Conservation (phyloP, 2,113 vertebrate genomes). For the Oostethus manadensis region DNA sequence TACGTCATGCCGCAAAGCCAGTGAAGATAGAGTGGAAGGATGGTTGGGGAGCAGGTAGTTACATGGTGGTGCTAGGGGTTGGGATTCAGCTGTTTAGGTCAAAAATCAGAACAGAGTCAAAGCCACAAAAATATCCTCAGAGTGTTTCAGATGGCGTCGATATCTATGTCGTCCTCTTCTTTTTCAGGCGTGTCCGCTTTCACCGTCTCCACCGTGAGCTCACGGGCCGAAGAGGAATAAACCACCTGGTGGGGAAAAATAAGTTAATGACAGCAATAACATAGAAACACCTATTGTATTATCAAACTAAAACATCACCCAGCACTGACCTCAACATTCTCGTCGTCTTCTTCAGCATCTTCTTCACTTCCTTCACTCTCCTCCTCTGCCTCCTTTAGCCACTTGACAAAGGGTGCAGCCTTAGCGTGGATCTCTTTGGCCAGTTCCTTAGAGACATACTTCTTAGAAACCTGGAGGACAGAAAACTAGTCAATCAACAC, state of each 20-base stretch:
- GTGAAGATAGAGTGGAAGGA: not conserved
- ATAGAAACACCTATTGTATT: not conserved
- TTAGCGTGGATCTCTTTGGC: conserved; percentile 97
- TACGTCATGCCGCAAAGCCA: conserved; percentile 61
- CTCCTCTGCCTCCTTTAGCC: conserved; percentile 97
- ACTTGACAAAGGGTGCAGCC: conserved; percentile 95
- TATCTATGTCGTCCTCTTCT: conserved; percentile 95
- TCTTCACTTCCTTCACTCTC: conserved; percentile 92
- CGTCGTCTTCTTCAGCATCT: conserved; percentile 77
- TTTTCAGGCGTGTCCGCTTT: conserved; percentile 79
- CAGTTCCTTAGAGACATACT: conserved; percentile 95
- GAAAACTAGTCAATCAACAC: not conserved
- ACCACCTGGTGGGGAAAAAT: conserved; percentile 78
- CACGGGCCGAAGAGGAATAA: conserved; percentile 86
- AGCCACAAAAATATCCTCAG: conserved; percentile 44
- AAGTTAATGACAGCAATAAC: not conserved
- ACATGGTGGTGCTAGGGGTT: not conserved
- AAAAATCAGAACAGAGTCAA: conserved; percentile 25
- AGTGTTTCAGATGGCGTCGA: conserved; percentile 87
- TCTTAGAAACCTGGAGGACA: conserved; percentile 85
- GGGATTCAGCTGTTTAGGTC: conserved; percentile 34
- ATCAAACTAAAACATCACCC: not conserved
- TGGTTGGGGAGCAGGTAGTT: not conserved
- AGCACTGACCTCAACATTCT: conserved; percentile 85
- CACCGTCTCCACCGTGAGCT: conserved; percentile 94